These are phyloP conservation scores for Crioceris asparagi DNA, from an alignment of 2,888 invertebrate genomes.

Conservation along the genomic window DNA sequence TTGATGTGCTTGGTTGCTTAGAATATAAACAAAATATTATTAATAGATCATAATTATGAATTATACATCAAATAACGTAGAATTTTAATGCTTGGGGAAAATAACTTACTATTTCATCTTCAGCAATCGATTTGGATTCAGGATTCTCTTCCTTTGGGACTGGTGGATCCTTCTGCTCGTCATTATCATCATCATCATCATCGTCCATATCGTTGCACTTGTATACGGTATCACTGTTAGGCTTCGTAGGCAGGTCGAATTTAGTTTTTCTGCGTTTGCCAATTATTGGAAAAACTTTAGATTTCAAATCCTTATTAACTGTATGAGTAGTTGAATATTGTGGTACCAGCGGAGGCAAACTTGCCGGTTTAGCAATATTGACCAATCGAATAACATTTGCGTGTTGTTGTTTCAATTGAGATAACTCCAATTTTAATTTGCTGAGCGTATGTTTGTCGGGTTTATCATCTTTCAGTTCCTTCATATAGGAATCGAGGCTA, in stretches of 20 bases:
- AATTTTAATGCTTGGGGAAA: no score
- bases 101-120: no score
- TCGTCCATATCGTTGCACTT: conserved; percentile 26
- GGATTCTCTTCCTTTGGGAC: no score
- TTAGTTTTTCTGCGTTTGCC: conserved; percentile 47
- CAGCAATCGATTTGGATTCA: no score
- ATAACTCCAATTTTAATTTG: conserved; percentile 59
- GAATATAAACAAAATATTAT: no score
- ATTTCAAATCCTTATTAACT: no score
- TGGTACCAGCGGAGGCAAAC: conserved; percentile 43
- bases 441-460: conserved; percentile 47
- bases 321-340: conserved; percentile 6
- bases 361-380: conserved; percentile 61
- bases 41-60: no score
- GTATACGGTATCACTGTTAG: conserved; percentile 6
- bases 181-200: conserved; percentile 44
- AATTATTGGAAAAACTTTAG: conserved; percentile 37
- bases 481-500: conserved; percentile 78
- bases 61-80: no score
- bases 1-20: no score
- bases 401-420: conserved; percentile 59
- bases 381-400: conserved; percentile 57
- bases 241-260: conserved; percentile 35
- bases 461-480: conserved; percentile 42
- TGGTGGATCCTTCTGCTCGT: conserved; percentile 24